A percentile compares a stretch with the other conserved stretches of the same genome.
Evolutionary conservation across 2,113 vertebrate genomes (phyloP).

Genomic region (Pedionomus torquatus): DNA sequence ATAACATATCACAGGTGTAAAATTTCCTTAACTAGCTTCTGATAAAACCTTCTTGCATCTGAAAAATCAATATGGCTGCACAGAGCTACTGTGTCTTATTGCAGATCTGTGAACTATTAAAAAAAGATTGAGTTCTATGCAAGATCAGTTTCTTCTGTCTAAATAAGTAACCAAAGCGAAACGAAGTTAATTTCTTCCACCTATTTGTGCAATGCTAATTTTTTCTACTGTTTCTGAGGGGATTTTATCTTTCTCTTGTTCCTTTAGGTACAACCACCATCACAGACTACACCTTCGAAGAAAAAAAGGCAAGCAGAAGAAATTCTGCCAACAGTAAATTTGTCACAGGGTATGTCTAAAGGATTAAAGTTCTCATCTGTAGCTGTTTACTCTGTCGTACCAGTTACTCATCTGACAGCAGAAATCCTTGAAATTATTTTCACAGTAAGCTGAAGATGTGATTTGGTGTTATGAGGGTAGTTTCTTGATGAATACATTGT

Average conservation of each 20-base stretch:
- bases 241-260: neutral
- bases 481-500: neutral
- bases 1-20: neutral
- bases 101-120: neutral
- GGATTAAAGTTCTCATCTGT: neutral
- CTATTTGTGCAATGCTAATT: neutral
- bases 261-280: neutral
- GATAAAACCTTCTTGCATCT: neutral
- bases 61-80: neutral
- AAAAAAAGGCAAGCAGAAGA: slow-evolving; percentile 69
- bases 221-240: neutral
- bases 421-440: neutral
- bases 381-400: neutral
- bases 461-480: neutral
- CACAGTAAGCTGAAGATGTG: neutral
- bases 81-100: neutral
- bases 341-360: slow-evolving; percentile 50
- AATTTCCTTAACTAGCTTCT: neutral
- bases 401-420: neutral
- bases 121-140: neutral
- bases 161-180: neutral
- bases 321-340: neutral
- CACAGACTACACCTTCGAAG: slow-evolving; percentile 14
- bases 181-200: neutral
- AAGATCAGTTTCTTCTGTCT: neutral